Percentiles rank a stretch among this genome's conserved stretches.
Evolutionary conservation across 1,140 invertebrate species (phyloP).

Genomic region (Cataglyphis hispanica): DNA sequence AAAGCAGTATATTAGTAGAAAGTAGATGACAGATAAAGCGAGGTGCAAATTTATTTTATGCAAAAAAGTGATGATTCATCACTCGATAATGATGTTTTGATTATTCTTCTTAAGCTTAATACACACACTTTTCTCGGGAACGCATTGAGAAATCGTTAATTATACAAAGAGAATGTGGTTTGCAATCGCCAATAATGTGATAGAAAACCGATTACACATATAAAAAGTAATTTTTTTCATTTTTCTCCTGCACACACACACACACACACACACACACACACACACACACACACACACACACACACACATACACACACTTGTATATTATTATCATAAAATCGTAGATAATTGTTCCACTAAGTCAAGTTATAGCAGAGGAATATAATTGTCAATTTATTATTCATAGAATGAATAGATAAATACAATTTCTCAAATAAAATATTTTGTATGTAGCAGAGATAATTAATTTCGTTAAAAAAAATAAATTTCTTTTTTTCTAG

Average conservation of each 20-base stretch:
- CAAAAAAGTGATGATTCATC: conserved; percentile 45
- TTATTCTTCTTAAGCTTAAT: not conserved
- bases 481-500: too few relatives aligned
- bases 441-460: not conserved
- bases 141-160: conserved; percentile 48
- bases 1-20: not conserved
- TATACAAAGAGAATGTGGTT: not conserved
- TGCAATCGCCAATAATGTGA: not conserved
- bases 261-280: too few relatives aligned
- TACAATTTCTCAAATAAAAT: not conserved
- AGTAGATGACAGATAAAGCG: conserved; percentile 18
- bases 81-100: conserved; percentile 21
- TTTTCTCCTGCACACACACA: not conserved
- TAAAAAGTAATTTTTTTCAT: conserved; percentile 11
- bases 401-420: not conserved
- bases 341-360: not conserved
- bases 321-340: not conserved
- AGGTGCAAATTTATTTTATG: conserved; percentile 14
- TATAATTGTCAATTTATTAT: not conserved
- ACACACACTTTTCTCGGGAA: conserved; percentile 10
- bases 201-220: not conserved
- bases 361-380: not conserved
- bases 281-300: too few relatives aligned
- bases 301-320: too few relatives aligned
- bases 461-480: too few relatives aligned